Conservation (phyloP, 1,140 invertebrate species). For the Magallana ariakensis region DNA sequence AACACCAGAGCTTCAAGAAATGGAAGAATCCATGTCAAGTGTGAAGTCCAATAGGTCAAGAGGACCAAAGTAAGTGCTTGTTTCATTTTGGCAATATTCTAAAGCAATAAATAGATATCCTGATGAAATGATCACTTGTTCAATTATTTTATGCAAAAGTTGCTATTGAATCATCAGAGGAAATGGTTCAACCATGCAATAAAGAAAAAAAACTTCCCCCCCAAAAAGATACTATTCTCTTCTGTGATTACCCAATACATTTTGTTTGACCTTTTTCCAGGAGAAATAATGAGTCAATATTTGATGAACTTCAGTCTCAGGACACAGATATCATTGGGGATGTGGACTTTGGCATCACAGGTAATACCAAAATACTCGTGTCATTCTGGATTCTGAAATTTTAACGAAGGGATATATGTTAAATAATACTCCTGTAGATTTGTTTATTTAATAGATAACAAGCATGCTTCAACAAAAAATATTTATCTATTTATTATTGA, state of each 20-base stretch:
- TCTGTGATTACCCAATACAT: too few relatives aligned
- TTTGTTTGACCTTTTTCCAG: slow-evolving; percentile 53
- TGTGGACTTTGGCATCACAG: slow-evolving; percentile 79
- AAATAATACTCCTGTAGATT: too few relatives aligned
- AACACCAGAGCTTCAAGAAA: slow-evolving; percentile 75
- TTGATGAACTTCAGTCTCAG: slow-evolving; percentile 74
- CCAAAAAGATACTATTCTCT: too few relatives aligned
- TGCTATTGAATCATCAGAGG: too few relatives aligned
- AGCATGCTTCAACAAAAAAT: not conserved
- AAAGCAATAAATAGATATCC: too few relatives aligned
- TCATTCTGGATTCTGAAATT: too few relatives aligned
- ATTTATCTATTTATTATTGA: too few relatives aligned
- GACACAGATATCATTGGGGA: slow-evolving; percentile 77
- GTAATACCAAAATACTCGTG: slow-evolving; percentile 56
- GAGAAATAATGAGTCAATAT: slow-evolving; percentile 76
- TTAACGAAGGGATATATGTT: too few relatives aligned
- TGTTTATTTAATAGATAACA: not conserved
- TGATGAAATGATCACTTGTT: too few relatives aligned
- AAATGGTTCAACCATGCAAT: too few relatives aligned
- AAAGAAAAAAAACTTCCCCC: too few relatives aligned
- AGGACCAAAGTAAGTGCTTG: slow-evolving; percentile 14
- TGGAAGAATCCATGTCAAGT: slow-evolving; percentile 66
- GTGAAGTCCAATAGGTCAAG: not conserved
- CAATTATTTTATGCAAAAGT: too few relatives aligned
- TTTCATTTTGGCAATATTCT: not conserved